These are phyloP conservation scores for Eleutherodactylus coqui DNA, from an alignment of 2,797 vertebrate genomes.

Conservation along the genomic window DNA sequence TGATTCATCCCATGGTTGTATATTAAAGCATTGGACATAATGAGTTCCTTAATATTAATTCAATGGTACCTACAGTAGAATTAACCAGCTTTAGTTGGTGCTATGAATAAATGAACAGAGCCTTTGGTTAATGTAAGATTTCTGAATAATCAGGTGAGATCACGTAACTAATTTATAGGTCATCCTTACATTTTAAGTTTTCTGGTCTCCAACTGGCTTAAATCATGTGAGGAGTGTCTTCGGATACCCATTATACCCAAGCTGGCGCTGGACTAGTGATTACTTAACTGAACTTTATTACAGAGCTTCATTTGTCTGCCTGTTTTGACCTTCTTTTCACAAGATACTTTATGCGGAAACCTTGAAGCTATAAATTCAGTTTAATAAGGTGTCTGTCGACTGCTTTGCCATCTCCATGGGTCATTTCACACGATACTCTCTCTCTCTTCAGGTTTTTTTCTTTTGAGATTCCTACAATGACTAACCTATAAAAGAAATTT, in stretches of 20 bases:
- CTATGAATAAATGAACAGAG: neutral
- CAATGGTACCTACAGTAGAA: neutral
- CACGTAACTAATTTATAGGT: slow-evolving; percentile 10
- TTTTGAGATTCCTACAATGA: neutral
- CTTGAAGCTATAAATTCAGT: slow-evolving; percentile 42
- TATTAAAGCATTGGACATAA: neutral
- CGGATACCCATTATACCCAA: neutral
- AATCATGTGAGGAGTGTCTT: slow-evolving; percentile 14
- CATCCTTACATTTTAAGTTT: slow-evolving; percentile 6
- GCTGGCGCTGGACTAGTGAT: neutral
- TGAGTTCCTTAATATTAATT: neutral
- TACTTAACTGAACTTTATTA: slow-evolving; percentile 27
- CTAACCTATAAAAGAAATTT: neutral
- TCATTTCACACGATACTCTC: neutral
- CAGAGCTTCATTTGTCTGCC: slow-evolving; percentile 11
- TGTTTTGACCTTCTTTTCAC: slow-evolving; percentile 35
- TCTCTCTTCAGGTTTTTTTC: neutral
- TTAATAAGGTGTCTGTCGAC: slow-evolving; percentile 28
- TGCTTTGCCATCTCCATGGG: neutral
- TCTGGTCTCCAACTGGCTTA: slow-evolving; percentile 2
- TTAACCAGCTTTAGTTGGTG: neutral
- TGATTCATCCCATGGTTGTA: no score
- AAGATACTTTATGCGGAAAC: slow-evolving; percentile 24
- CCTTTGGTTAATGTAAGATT: neutral
- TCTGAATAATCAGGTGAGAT: neutral